phyloP scores from a whole-genome alignment of 2,888 invertebrate genomes.

The Eulithis prunata region DNA sequence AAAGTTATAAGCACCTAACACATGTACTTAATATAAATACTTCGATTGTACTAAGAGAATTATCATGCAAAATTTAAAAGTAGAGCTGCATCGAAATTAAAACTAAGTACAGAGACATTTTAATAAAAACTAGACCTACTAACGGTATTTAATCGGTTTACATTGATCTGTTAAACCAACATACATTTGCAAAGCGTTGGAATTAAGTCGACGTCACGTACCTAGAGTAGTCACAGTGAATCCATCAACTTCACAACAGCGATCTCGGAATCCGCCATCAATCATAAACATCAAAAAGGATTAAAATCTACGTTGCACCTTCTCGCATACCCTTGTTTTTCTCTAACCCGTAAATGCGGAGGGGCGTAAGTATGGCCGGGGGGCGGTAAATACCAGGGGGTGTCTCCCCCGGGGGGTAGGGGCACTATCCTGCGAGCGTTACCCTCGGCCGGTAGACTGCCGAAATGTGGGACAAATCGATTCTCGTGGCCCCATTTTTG shows the following conservation, averaged over 20 bases:
- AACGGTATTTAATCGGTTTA: background rate
- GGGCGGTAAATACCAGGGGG: conserved; percentile 83
- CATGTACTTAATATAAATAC: no score
- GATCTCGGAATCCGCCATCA: conserved; percentile 83
- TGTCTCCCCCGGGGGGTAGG: conserved; percentile 65
- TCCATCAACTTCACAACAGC: conserved; percentile 79
- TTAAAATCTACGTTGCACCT: conserved; percentile 85
- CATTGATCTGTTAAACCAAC: background rate
- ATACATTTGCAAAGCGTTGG: conserved; percentile 54
- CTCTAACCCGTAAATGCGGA: conserved; percentile 84
- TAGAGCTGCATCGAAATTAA: no score
- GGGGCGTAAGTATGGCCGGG: conserved; percentile 84
- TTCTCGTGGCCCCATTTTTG: conserved; percentile 82
- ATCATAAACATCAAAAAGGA: conserved; percentile 85
- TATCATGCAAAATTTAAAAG: no score
- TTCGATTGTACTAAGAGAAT: no score
- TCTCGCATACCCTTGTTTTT: conserved; percentile 84
- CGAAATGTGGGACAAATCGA: conserved; percentile 84
- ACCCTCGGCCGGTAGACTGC: conserved; percentile 82
- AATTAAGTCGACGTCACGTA: conserved; percentile 60
- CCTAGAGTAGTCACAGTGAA: conserved; percentile 70
- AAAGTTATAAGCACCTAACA: no score
- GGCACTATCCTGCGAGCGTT: conserved; percentile 83
- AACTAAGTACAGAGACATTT: no score
- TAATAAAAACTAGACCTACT: no score